Conservation (phyloP, 2,888 invertebrate genomes). For the Calameuta idolon region DNA sequence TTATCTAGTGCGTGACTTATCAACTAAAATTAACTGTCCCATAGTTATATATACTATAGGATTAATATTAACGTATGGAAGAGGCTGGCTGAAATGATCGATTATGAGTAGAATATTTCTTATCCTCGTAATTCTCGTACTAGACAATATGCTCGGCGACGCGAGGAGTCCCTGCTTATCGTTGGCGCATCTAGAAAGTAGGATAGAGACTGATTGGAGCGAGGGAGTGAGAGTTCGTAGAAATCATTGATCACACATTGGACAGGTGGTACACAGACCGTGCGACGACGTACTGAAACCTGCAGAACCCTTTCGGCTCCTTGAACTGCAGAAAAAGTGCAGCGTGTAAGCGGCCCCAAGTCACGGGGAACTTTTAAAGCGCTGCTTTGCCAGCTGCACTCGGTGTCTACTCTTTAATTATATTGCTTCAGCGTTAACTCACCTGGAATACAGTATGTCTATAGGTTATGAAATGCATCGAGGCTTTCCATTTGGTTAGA, state of each 20-base stretch:
- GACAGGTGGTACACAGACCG: neutral
- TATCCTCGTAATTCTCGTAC: neutral
- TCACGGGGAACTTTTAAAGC: neutral
- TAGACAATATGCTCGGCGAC: neutral
- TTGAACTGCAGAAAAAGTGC: neutral
- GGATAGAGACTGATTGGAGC: neutral
- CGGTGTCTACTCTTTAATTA: neutral
- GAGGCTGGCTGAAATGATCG: neutral
- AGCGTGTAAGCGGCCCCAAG: neutral
- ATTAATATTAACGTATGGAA: neutral
- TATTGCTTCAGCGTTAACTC: neutral
- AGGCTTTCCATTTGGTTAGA: constrained; percentile 5
- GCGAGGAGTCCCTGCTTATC: neutral
- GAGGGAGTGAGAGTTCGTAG: neutral
- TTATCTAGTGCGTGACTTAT: neutral
- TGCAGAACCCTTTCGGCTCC: neutral
- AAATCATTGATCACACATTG: neutral
- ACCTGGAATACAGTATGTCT: neutral
- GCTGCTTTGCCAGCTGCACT: neutral
- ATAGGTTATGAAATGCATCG: neutral
- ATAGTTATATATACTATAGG: neutral
- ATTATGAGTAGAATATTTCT: neutral
- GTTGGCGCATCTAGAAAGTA: neutral
- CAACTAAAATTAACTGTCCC: neutral
- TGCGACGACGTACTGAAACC: neutral